These are phyloP conservation scores for Heliangelus exortis DNA, from an alignment of 2,797 vertebrate genomes.

Conservation along the genomic window DNA sequence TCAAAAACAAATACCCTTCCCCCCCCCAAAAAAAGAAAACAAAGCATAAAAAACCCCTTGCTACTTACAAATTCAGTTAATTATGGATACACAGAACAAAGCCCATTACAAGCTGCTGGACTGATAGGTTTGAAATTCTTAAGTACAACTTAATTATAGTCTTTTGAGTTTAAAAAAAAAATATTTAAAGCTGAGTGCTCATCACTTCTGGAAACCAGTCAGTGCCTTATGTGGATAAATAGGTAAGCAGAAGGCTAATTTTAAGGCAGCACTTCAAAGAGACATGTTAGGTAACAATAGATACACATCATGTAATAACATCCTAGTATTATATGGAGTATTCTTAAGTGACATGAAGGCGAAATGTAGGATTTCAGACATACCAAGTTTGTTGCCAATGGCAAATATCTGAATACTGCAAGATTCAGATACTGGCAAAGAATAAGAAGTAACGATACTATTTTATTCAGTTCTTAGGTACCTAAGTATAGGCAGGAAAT, in stretches of 20 bases:
- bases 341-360: not conserved
- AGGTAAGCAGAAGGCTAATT: not conserved
- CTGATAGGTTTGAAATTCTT: not conserved
- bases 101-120: not conserved
- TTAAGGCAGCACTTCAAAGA: not conserved
- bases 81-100: not conserved
- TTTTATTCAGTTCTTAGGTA: not conserved
- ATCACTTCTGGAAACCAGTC: not conserved
- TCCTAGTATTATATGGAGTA: not conserved
- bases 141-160: not conserved
- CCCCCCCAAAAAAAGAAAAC: too few relatives aligned
- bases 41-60: too few relatives aligned
- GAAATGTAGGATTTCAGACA: not conserved
- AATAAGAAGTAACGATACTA: not conserved
- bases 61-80: not conserved
- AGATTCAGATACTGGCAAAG: not conserved
- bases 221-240: not conserved
- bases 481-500: not conserved
- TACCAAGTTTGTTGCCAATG: not conserved
- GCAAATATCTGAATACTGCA: not conserved
- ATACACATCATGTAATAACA: not conserved
- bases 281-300: not conserved
- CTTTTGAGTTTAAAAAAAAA: not conserved
- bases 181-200: not conserved
- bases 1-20: too few relatives aligned